Percentiles rank a stretch among this genome's conserved stretches.
Evolutionary conservation across 2,113 vertebrate species (phyloP).

Genomic region (Gallinago undulata): DNA sequence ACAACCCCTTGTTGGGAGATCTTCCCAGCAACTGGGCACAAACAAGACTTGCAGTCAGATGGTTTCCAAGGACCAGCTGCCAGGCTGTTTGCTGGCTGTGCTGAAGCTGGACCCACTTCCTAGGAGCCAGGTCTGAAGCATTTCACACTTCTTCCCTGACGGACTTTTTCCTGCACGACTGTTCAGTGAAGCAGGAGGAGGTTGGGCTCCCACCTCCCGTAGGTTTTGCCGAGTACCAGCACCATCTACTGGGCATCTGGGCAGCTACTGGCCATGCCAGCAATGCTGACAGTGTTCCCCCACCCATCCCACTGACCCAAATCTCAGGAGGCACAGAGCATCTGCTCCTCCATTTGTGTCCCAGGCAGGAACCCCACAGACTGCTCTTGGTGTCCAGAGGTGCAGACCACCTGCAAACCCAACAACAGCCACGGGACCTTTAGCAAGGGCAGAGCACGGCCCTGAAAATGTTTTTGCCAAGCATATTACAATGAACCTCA

Average conservation of each 20-base stretch:
- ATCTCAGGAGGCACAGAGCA: background rate
- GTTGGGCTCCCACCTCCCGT: background rate
- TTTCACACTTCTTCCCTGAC: background rate
- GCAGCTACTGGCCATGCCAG: background rate
- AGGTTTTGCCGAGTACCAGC: background rate
- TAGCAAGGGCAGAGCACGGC: background rate
- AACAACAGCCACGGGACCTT: background rate
- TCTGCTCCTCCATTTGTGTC: background rate
- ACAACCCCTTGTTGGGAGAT: background rate
- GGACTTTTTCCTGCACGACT: rapidly evolving
- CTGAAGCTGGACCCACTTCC: background rate
- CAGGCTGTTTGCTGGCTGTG: background rate
- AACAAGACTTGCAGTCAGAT: background rate
- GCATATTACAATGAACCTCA: background rate
- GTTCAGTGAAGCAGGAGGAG: background rate
- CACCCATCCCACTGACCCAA: background rate
- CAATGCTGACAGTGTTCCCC: background rate
- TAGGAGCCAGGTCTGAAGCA: background rate
- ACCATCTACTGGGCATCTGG: conserved; percentile 27
- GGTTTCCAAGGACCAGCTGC: background rate
- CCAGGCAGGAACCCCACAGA: background rate
- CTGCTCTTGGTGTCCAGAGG: no score
- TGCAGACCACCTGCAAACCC: background rate
- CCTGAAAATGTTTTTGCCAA: background rate
- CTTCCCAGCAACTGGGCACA: background rate